Evolutionary conservation across 2,113 vertebrate species (phyloP), one percentile per base, ranked within the genome.

Genomic region (Chionomys nivalis): DNA sequence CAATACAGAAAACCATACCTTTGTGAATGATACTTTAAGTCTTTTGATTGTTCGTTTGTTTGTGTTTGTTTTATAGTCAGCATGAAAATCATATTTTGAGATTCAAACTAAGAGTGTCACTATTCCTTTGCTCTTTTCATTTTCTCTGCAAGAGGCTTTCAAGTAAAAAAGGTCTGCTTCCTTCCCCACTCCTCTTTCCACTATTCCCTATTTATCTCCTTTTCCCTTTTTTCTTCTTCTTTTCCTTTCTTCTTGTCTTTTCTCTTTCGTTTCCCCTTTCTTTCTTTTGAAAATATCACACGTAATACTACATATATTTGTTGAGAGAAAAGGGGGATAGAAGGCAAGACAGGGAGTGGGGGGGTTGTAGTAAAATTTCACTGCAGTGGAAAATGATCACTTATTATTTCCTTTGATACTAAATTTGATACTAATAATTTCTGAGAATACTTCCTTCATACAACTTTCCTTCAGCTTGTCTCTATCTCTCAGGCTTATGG

Each of bases 191-290:
- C 78, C 58, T 77, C 24, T 6, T 26, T 42, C 7, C 33, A 39
- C 33, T 1, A 21, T 9, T 31, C 61, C 14, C 14, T 8, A 16
- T n/a, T 2, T 44, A 11, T 23, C 36, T n/a, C 4, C 3, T 33
- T 33, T 14, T 39, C 79, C 79, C 13, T 24, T n/a, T 23, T n/a
- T n/a, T 7, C 0, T 47, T 7, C 14, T 31, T 31, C 49, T 12
- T n/a, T 11, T 75, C 23, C 24, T 11, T 24, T 33, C 5, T 75
- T 42, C 73, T 14, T 8, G 16, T 49, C 26, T 2, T 21, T n/a
- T 19, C 2, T 9, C 36, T 9, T 39, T 61, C 8, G 19, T 49
- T 9, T 5, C 12, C 13, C 14, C 36, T 13, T 70, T 78, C 10
- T 28, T 73, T 33, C 61, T 33, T 72, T 89, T 58, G 33, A 93